Evolutionary conservation across 2,888 invertebrate genomes (phyloP).

Genomic region (Andrena trimmerana): DNA sequence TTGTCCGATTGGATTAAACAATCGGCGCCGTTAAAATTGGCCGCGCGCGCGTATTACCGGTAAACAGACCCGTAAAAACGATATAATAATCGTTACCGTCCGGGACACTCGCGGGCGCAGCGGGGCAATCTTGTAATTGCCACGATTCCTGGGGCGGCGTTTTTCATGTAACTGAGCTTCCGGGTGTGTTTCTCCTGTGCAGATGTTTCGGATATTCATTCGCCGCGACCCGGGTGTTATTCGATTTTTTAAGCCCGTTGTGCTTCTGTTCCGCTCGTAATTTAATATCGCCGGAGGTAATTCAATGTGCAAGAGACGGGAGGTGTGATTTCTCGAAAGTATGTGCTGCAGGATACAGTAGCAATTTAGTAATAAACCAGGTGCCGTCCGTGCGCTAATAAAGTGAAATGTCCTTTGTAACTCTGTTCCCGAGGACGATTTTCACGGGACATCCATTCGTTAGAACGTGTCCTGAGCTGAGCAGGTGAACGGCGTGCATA

Average conservation of each 20-base stretch:
- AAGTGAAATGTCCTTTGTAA: too few species aligned
- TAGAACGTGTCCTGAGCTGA: too few species aligned
- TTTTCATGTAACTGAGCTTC: neutral
- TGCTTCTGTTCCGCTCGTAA: too few species aligned
- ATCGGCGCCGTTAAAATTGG: conserved; percentile 71
- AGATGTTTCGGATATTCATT: neutral
- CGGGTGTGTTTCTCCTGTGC: neutral
- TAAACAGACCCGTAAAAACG: conserved; percentile 56
- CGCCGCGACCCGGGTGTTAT: neutral
- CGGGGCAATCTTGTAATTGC: conserved; percentile 12
- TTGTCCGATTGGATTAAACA: conserved; percentile 79
- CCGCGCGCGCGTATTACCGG: conserved; percentile 34
- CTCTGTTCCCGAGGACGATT: too few species aligned
- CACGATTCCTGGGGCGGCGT: too few species aligned
- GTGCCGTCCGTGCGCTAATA: too few species aligned
- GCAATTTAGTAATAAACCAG: too few species aligned
- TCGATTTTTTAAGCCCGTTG: too few species aligned
- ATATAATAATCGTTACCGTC: conserved; percentile 23
- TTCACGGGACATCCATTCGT: too few species aligned
- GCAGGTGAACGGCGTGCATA: too few species aligned
- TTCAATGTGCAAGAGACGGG: neutral
- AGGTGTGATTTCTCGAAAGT: neutral
- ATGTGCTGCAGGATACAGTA: too few species aligned
- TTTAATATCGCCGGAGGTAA: neutral
- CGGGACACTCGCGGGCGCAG: neutral